phyloP scores from a whole-genome alignment of 2,113 vertebrate species.

The Cyprinodon tularosa region DNA sequence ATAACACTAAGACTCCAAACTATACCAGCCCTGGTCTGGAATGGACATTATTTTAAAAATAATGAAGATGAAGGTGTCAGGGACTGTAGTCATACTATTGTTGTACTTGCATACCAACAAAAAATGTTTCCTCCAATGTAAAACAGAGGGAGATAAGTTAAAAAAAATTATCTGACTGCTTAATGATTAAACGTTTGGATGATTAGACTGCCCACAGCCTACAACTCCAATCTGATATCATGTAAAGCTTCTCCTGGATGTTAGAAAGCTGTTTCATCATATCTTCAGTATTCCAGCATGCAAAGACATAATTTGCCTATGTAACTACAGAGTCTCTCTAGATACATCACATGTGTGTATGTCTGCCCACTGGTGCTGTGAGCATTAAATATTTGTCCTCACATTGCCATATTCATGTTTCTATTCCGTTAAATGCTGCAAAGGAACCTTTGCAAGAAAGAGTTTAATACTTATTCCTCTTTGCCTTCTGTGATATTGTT shows the following conservation, averaged over 20 bases:
- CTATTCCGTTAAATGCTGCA: background rate
- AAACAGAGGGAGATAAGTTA: background rate
- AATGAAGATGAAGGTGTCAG: background rate
- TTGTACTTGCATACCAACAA: too few relatives aligned
- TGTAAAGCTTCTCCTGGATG: slow-evolving; percentile 36
- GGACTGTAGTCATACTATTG: too few relatives aligned
- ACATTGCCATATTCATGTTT: background rate
- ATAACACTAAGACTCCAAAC: background rate
- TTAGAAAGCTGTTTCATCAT: slow-evolving; percentile 22
- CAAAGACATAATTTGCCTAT: slow-evolving; percentile 45
- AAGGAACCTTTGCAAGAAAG: background rate
- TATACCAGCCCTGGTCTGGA: background rate
- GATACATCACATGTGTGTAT: slow-evolving; percentile 18
- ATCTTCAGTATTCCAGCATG: slow-evolving; percentile 33
- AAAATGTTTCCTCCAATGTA: background rate
- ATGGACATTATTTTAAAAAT: background rate
- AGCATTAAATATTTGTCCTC: background rate
- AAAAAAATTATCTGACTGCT: background rate
- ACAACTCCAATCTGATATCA: slow-evolving; percentile 7
- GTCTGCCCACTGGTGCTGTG: background rate
- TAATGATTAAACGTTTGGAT: background rate
- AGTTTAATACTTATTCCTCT: background rate
- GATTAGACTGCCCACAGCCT: background rate
- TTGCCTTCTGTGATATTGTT: background rate
- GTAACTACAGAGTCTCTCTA: slow-evolving; percentile 19